Conservation (phyloP, 1,140 invertebrate species). For the Paralvinella palmiformis region DNA sequence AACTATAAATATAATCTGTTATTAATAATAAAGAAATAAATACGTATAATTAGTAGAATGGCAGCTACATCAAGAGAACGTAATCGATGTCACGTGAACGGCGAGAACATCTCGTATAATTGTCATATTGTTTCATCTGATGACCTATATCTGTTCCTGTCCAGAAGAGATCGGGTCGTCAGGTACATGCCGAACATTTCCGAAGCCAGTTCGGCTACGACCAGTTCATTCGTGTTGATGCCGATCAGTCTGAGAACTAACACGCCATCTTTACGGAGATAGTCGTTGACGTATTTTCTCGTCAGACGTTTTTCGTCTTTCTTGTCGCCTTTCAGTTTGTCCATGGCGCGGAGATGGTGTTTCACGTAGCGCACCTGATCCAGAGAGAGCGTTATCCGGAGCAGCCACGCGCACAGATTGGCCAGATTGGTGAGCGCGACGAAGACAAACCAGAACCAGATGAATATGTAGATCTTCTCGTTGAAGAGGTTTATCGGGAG, state of each 20-base stretch:
- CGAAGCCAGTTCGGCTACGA: constrained; percentile 39
- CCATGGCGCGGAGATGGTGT: constrained; percentile 4
- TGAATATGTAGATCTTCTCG: constrained; percentile 54
- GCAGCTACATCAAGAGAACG: neutral
- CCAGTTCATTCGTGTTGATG: constrained; percentile 44
- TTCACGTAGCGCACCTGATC: constrained; percentile 12
- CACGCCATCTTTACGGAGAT: constrained; percentile 45
- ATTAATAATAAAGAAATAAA: neutral
- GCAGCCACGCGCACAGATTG: constrained; percentile 23
- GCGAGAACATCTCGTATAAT: neutral
- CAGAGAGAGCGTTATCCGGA: constrained; percentile 4
- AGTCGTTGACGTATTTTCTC: constrained; percentile 35
- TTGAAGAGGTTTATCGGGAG: constrained; percentile 55
- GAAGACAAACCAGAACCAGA: constrained; percentile 53
- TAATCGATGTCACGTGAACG: neutral
- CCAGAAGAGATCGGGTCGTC: constrained; percentile 9
- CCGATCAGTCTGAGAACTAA: constrained; percentile 41
- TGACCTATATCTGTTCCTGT: neutral
- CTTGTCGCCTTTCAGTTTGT: neutral
- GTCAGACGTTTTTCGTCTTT: neutral
- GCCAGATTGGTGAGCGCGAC: constrained; percentile 20
- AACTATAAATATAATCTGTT: neutral
- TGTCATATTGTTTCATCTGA: neutral
- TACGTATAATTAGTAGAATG: neutral
- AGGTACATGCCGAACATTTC: constrained; percentile 41